Base-by-base conservation (phyloP, 1,140 invertebrate species). In the Habropoda laboriosa region DNA sequence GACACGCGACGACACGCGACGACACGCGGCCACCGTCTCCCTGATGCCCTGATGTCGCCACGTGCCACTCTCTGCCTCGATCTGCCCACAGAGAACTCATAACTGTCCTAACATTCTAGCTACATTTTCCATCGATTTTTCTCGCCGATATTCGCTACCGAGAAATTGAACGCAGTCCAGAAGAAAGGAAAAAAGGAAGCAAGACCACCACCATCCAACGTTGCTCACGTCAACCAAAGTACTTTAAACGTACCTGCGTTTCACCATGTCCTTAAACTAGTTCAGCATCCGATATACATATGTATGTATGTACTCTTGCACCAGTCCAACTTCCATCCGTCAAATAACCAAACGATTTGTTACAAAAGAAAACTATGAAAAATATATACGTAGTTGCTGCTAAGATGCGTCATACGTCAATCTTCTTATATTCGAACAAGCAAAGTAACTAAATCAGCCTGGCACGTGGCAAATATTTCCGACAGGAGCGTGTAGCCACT, bases 21-120 rank as follows among this genome's bases (percentile, higher is more conserved):
- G 90, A 81, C 91, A 92, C 90, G 88, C 88, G 91, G 81, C 90
- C 64, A 45, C 79, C 82, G 63, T 61, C 60, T 83, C 88, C 83
- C 86, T 72, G 66, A 73, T 80, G 81, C 70, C n/a, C n/a, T n/a
- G n/a, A 49, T 32, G 67, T 60, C 85, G 89, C 73, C 91, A 92
- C 91, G 91, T 92, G 90, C 90, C 90, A 82, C n/a, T n/a, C n/a
- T n/a, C n/a, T n/a, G n/a, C 78, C 75, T 86, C 86, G 79, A 88
- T 91, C 82, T 83, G 86, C 85, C 84, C 77, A 89, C 87, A 86
- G 73, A 91, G 90, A 92, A 89, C 88, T 92, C 89, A 91, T 92
- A 92, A 92, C 91, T 92, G 90, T 92, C 91, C 91, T 92, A 92
- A 92, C 90, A 92, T 86, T 80, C 77, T 72, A 82, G 67, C 79